Base-by-base conservation (phyloP, 2,113 vertebrate genomes). In the Entomyzon cyanotis region DNA sequence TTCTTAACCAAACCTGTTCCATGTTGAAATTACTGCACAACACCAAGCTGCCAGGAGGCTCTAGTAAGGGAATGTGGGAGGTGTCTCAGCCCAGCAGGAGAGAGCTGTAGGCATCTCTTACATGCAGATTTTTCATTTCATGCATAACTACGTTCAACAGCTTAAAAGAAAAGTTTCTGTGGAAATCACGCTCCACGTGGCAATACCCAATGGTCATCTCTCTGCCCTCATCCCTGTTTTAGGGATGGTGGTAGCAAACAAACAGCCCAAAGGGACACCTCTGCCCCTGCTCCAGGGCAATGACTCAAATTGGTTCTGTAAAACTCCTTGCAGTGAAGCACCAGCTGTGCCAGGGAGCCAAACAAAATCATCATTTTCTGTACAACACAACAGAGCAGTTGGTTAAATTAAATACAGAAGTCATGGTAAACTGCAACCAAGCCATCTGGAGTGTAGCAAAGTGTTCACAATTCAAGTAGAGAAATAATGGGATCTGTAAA, bases 251-350 rank as follows among this genome's bases (percentile, higher is more conserved):
- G 56, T 3, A 47, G 60, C 81, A 76, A 68, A 67, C 33, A n/a
- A 37, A 10, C 23, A 8, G 18, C 19, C 41, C 46, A 28, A 53
- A 87, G 37, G 55, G 46, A 7, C 24, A 68, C 3, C 24, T 47
- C 41, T 42, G 30, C 30, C 13, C 47, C 75, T 52, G 63, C 60
- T 82, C 62, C 53, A 58, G 47, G 2, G 0, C 47, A 42, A 4
- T 3, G 33, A 15, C 35, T 79, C 42, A 42, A 0, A 68, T 4
- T 21, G 44, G 30, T 44, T 60, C 59, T 53, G 53, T 7, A 2
- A 5, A n/a, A n/a, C 4, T 37, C 47, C 3, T 27, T 33, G 10
- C 1, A n/a, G 64, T 4, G 6, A 39, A 7, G n/a, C 4, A 1
- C 37, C 56, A 59, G 17, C 58, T 41, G 22, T 33, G 60, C 33